Evolutionary conservation across 92 coral and sea anemone genomes (phyloP).

Genomic region (Paramuricea clavata): DNA sequence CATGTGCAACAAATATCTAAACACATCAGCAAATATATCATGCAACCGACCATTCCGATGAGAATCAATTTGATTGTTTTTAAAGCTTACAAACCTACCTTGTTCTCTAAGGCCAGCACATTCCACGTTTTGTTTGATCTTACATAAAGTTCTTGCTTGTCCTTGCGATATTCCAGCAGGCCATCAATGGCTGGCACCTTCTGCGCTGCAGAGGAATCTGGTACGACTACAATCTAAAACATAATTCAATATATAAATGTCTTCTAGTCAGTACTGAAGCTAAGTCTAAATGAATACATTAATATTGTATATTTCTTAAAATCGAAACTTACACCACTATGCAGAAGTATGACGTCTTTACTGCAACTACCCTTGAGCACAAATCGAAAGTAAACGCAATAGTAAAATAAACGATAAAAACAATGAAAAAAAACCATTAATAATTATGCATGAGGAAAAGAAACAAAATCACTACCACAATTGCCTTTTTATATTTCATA

Average conservation of each 20-base stretch:
- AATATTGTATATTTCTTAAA: not conserved
- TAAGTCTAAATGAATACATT: not conserved
- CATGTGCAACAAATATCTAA: no score
- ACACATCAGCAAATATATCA: no score
- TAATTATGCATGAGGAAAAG: no score
- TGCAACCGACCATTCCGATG: no score
- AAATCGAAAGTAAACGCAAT: no score
- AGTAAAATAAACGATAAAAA: no score
- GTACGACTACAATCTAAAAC: slow-evolving; percentile 6
- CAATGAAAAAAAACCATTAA: no score
- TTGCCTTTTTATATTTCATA: no score
- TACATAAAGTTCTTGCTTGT: slow-evolving; percentile 17
- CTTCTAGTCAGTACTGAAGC: no score
- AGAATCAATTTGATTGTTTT: no score
- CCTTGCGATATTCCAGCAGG: slow-evolving; percentile 3
- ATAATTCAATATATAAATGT: not conserved
- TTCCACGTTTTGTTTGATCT: slow-evolving; percentile 14
- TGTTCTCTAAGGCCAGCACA: not conserved
- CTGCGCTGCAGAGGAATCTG: not conserved
- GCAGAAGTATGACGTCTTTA: not conserved
- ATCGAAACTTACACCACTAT: not conserved
- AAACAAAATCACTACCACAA: no score
- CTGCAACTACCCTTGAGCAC: not conserved
- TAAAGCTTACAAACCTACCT: not conserved
- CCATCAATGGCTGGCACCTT: slow-evolving; percentile 3